Conservation (phyloP, 2,797 vertebrate species). For the Meriones psammophilus region DNA sequence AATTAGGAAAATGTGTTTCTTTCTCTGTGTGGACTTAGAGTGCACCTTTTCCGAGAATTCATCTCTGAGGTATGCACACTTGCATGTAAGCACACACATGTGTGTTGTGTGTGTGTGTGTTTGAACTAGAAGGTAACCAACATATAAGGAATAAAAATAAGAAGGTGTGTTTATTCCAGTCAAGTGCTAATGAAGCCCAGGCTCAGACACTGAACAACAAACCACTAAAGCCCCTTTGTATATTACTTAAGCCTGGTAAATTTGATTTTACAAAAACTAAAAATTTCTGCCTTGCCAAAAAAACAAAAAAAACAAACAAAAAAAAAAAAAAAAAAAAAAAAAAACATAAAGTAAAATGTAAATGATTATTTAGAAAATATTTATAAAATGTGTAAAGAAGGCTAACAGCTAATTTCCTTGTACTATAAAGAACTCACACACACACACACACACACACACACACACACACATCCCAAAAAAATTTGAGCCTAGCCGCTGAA, state of each 20-base stretch:
- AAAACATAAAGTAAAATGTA: not conserved
- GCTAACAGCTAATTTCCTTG: slow-evolving; percentile 28
- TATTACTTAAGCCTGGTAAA: not conserved
- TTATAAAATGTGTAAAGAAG: slow-evolving; percentile 1
- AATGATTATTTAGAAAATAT: not conserved
- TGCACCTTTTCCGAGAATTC: slow-evolving; percentile 22
- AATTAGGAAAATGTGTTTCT: slow-evolving; percentile 36
- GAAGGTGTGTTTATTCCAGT: not conserved
- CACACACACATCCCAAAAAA: not conserved
- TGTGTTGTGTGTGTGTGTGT: not conserved
- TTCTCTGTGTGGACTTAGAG: slow-evolving; percentile 2
- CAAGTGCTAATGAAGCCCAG: not conserved
- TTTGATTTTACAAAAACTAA: not conserved
- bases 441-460: too few relatives aligned
- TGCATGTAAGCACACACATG: not conserved
- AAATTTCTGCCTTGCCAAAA: not conserved
- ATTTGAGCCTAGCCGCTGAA: not conserved
- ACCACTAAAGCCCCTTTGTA: not conserved
- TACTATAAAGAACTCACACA: not conserved
- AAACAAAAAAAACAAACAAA: not conserved
- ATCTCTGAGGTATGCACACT: not conserved
- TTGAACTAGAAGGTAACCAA: not conserved
- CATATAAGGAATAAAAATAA: not conserved
- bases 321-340: not conserved
- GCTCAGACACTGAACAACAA: not conserved